Conservation (phyloP, 2,113 vertebrate genomes). For the Oreochromis tanganicae region DNA sequence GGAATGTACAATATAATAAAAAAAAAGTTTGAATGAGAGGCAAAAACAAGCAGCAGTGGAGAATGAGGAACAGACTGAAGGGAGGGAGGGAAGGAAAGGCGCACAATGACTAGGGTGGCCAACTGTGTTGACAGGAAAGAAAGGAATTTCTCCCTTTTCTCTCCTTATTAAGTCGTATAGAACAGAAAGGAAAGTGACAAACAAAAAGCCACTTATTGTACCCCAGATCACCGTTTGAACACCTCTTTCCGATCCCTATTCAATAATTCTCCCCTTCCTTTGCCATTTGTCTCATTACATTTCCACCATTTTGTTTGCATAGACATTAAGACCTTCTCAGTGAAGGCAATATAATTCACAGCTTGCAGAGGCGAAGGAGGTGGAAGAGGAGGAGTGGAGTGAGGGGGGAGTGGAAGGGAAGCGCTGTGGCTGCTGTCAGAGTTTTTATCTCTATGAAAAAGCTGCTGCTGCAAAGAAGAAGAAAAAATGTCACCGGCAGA, state of each 20-base stretch:
- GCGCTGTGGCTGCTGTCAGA: slow-evolving; percentile 20
- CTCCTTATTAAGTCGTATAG: background rate
- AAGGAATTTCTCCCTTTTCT: slow-evolving; percentile 17
- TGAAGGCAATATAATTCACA: slow-evolving; percentile 12
- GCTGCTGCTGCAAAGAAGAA: background rate
- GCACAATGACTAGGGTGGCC: slow-evolving; percentile 26
- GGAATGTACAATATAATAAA: background rate
- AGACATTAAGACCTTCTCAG: slow-evolving; percentile 9
- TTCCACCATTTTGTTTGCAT: slow-evolving; percentile 11
- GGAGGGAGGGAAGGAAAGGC: slow-evolving; percentile 6
- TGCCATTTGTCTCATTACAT: slow-evolving; percentile 5
- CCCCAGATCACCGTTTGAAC: background rate
- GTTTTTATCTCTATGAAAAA: background rate
- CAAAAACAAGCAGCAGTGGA: background rate
- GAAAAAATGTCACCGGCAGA: slow-evolving; percentile 11
- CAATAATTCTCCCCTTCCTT: background rate
- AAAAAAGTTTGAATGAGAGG: slow-evolving; percentile 18
- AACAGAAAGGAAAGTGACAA: background rate
- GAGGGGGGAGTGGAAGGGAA: background rate
- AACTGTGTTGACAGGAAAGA: slow-evolving; percentile 36
- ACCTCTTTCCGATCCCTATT: background rate
- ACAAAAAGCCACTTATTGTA: background rate
- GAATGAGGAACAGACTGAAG: background rate
- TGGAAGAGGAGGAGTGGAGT: background rate
- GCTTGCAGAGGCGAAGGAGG: background rate